Evolutionary conservation across 2,113 vertebrate genomes (phyloP), one percentile per base, ranked within the genome.

Genomic region (Tachysurus vachellii): DNA sequence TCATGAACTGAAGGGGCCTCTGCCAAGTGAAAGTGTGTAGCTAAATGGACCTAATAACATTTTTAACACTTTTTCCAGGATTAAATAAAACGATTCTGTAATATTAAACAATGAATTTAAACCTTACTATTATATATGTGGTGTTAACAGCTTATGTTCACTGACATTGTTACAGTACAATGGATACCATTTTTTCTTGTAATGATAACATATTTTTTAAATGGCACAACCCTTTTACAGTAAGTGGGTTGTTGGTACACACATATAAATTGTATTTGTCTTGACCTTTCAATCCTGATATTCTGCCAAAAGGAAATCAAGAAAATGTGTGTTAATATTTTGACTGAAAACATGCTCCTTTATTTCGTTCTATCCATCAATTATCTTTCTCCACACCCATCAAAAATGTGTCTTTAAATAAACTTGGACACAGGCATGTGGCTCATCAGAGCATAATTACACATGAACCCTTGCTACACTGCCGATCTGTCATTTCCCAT

Each of bases 381-480:
- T 82, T 82, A 87, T 82, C 80, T 57, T 82, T 62, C 50, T 73
- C 86, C 68, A 31, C 66, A 87, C 66, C 80, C 80, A 62, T 87
- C 80, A 87, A 75, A 80, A 66, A 87, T 36, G 68, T 82, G 86
- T 87, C 79, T 66, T 82, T 62, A 87, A 87, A 82, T 82, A 87
- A 82, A 82, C 86, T 82, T 73, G 66, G 75, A 80, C 50, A 59
- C 75, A 86, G 85, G 61, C 85, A 86, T 80, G 76, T 66, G 85
- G 66, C 68, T 75, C 86, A 82, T 87, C 80, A 87, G 86, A 73
- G 68, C 42, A 2, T 62, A 87, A 82, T 82, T 82, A 87, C 86
- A 59, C 85, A 75, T 75, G 77, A 87, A 75, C 80, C 44, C 80
- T 82, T 62, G 86, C 56, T 87, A 87, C 66, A 87, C 80, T 87